Base-by-base conservation (phyloP, 1,140 invertebrate genomes). In the Nautilus pompilius region DNA sequence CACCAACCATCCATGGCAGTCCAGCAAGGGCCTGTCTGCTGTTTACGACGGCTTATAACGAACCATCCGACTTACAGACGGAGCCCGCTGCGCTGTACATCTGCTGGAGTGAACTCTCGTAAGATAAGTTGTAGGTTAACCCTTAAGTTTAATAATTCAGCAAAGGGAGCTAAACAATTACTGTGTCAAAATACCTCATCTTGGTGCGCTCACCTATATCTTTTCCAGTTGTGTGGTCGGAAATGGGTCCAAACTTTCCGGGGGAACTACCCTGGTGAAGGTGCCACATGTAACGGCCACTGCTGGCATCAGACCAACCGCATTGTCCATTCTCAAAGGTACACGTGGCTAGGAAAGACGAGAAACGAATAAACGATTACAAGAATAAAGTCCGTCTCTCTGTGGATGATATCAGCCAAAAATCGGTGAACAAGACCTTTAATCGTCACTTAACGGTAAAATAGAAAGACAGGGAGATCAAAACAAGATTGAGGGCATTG, bases 281-380 rank as follows among this genome's bases (percentile, higher is more conserved):
- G 22, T 67, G 83, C 90, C 90, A 93, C 62, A 90, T 89, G 68
- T 91, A 91, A 69, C 90, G 87, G 66, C 90, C 89, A 13, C 83
- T 82, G 0, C 87, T 85, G 70, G 90, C 88, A 66, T 90, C 88
- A 2, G 80, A 87, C 90, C 90, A 92, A 24, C 89, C 90, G 67
- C 90, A 92, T 0, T 90, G 71, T 26, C 70, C 71, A 53, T 58
- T 71, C 53, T 80, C 78, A 73, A 80, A 80, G 30, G 53, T 69
- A 66, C 78, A 80, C 1, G 69, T 62, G n/a, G 73, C 75, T 77
- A 45, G 32, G 29, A 46, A 45, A 26, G 62, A 20, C 13, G 28
- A 45, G 15, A 45, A 15, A 36, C 15, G 41, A 24, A 34, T n/a
- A n/a, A n/a, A n/a, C n/a, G n/a, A n/a, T n/a, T n/a, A n/a, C n/a